Percentiles rank a stretch among this genome's conserved stretches.
phyloP scores from a whole-genome alignment of 2,113 vertebrate species.

The Antennarius striatus region DNA sequence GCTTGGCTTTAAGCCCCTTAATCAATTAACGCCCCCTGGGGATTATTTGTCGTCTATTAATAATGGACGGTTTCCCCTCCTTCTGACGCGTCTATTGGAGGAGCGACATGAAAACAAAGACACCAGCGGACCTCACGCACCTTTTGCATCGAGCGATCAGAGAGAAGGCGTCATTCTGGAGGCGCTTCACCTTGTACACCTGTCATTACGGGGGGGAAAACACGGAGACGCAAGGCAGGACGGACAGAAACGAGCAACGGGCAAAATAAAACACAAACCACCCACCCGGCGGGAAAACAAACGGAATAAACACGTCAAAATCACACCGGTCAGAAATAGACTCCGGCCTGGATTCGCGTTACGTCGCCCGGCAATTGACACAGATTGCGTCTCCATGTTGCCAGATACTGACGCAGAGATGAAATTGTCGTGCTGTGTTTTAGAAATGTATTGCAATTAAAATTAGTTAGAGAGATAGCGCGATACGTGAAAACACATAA shows the following conservation, averaged over 20 bases:
- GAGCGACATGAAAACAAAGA: conserved; percentile 46
- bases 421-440: no score
- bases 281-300: conserved; percentile 9
- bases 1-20: conserved; percentile 21
- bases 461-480: no score
- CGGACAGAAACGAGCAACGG: not conserved
- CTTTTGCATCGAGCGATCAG: conserved; percentile 27
- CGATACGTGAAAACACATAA: no score
- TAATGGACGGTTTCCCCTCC: not conserved
- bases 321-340: conserved; percentile 44
- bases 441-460: no score
- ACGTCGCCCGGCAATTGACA: conserved; percentile 71
- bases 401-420: conserved; percentile 57
- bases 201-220: conserved; percentile 46
- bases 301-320: conserved; percentile 16
- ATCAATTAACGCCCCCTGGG: conserved; percentile 44
- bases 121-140: conserved; percentile 33
- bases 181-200: conserved; percentile 58
- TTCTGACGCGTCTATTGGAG: not conserved
- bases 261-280: not conserved
- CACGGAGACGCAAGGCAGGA: not conserved
- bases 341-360: conserved; percentile 59
- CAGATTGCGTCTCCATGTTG: conserved; percentile 75
- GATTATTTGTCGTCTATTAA: conserved; percentile 42
- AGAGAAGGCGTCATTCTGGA: conserved; percentile 63